A percentile compares a stretch with the other conserved stretches of the same genome.
These are phyloP conservation scores for Gymnosoma rotundatum DNA, from an alignment of 2,888 invertebrate genomes.

Conservation along the genomic window DNA sequence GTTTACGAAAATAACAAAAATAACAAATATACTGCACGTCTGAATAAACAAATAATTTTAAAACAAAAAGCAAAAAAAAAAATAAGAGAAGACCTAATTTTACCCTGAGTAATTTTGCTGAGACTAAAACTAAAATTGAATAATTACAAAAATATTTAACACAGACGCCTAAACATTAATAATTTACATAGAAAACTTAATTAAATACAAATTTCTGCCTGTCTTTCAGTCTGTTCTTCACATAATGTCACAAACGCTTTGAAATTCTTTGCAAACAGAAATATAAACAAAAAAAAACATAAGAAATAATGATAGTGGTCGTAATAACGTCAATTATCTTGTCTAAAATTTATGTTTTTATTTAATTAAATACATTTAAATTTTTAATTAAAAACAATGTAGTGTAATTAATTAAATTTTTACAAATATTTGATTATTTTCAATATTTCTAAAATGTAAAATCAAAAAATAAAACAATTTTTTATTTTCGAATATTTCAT, in stretches of 20 bases:
- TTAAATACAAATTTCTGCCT: slow-evolving; percentile 8
- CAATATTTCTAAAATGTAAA: slow-evolving; percentile 36
- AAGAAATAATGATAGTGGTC: slow-evolving; percentile 73
- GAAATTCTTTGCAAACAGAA: slow-evolving; percentile 13
- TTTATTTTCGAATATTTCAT: background rate
- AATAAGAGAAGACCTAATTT: slow-evolving; percentile 45
- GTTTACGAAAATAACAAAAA: background rate
- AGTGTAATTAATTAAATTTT: slow-evolving; percentile 33
- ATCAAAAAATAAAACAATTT: slow-evolving; percentile 28
- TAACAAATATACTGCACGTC: too few species aligned
- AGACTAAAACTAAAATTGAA: slow-evolving; percentile 35
- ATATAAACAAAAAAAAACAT: background rate
- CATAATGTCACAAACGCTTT: background rate
- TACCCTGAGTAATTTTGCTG: slow-evolving; percentile 43
- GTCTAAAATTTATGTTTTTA: slow-evolving; percentile 55
- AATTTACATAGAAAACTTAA: background rate
- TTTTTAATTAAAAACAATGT: slow-evolving; percentile 64
- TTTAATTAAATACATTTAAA: slow-evolving; percentile 65
- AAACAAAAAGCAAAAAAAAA: background rate
- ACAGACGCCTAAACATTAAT: background rate
- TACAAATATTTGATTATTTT: slow-evolving; percentile 23
- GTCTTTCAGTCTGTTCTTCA: background rate
- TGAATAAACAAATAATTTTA: background rate
- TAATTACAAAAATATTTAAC: slow-evolving; percentile 49
- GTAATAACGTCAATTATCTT: slow-evolving; percentile 69